Percentiles rank a stretch among this genome's conserved stretches.
Evolutionary conservation across 2,888 invertebrate genomes (phyloP).

Genomic region (Yponomeuta plumbellus): DNA sequence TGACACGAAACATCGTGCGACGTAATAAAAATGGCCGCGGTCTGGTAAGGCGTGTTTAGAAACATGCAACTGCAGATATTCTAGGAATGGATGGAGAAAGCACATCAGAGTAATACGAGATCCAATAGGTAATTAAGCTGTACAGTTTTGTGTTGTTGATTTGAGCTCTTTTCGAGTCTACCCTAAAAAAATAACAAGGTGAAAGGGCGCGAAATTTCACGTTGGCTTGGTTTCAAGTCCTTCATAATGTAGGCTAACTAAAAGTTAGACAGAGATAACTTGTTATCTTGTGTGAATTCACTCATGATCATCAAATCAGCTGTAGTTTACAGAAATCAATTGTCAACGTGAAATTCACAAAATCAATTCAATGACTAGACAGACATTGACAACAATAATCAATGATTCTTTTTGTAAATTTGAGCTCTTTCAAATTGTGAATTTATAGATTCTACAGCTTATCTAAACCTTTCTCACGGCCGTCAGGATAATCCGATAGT

Average conservation of each 20-base stretch:
- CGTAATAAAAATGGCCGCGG: slow-evolving; percentile 76
- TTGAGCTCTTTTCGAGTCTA: not conserved
- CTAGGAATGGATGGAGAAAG: slow-evolving; percentile 10
- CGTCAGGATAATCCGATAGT: not conserved
- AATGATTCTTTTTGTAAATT: not conserved
- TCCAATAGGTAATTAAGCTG: not conserved
- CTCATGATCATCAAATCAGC: not conserved
- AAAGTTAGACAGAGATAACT: not conserved
- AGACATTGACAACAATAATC: slow-evolving; percentile 14
- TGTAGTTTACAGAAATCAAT: too few relatives aligned
- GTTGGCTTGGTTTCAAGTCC: slow-evolving; percentile 31
- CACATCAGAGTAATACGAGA: not conserved
- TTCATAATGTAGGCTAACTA: not conserved
- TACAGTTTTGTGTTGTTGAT: not conserved
- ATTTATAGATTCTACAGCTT: not conserved
- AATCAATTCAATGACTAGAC: slow-evolving; percentile 1
- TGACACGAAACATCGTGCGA: slow-evolving; percentile 75
- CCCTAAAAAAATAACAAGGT: slow-evolving; percentile 31
- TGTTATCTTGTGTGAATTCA: not conserved
- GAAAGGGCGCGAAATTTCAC: slow-evolving; percentile 72
- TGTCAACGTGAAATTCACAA: not conserved
- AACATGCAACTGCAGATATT: slow-evolving; percentile 30
- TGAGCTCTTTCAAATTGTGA: not conserved
- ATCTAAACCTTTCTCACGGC: not conserved
- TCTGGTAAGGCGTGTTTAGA: slow-evolving; percentile 75